Base-by-base conservation (phyloP, 2,113 vertebrate genomes). In the Labrus mixtus region DNA sequence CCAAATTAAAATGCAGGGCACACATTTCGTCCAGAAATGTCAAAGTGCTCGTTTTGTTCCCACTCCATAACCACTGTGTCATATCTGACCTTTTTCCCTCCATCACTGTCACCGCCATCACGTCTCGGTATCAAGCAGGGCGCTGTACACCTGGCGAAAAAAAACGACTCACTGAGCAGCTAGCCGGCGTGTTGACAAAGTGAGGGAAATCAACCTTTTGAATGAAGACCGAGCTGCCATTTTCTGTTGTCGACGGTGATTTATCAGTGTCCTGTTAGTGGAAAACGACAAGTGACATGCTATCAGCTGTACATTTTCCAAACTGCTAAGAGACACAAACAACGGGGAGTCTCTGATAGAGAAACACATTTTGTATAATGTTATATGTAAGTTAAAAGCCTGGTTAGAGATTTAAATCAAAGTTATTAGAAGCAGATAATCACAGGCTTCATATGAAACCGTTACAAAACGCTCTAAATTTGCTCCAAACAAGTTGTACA, bases 21-120 rank as follows among this genome's bases (percentile, higher is more conserved):
- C 73, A 17, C 13, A 68, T 72, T 84, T 85, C 54, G 63, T 50
- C 53, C 73, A 83, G 71, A 91, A 89, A 90, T 89, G 89, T 83
- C 86, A 90, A 67, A 86, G 77, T 81, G 67, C 79, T 86, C 2
- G 73, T 74, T 81, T 57, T 79, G 84, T 73, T 87, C 56, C 39
- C 50, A 57, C 81, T 79, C 76, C 66, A 66, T 76, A 83, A 78
- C 76, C 62, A 66, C 71, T 25, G 62, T 86, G 83, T 88, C 87
- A 89, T 83, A 88, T 83, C 76, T 91, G 92, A 93, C 92, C 92
- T 93, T 93, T 51, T 93, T 87, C 76, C 73, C 83, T 86, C 78
- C 76, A 84, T 91, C 90, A 87, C 84, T 85, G 91, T 91, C 89
- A 86, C 57, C 58, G 41, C 81, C 73, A 58, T 90, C 84, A 85